Percentiles rank a stretch among this genome's conserved stretches.
Evolutionary conservation across 2,113 vertebrate species (phyloP).

Genomic region (Pteruthius melanotis): DNA sequence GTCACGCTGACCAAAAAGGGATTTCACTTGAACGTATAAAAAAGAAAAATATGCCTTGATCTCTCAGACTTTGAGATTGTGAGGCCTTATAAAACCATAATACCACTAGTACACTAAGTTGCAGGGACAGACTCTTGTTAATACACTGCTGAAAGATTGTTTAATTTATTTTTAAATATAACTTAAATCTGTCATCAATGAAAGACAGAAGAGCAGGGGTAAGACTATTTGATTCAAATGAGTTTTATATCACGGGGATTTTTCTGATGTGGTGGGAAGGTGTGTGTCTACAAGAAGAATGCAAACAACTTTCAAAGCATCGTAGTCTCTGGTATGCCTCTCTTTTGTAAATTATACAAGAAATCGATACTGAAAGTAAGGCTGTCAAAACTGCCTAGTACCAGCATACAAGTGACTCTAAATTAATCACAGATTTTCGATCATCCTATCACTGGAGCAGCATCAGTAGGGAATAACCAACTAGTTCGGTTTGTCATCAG

Average conservation of each 20-base stretch:
- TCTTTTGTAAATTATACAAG: constrained; percentile 47
- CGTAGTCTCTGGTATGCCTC: not conserved
- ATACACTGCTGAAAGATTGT: not conserved
- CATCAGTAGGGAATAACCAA: constrained; percentile 67
- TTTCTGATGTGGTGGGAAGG: not conserved
- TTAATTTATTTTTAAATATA: not conserved
- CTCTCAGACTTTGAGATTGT: not conserved
- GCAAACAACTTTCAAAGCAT: constrained; percentile 11
- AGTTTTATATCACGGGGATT: not conserved
- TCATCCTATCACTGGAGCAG: constrained; percentile 57
- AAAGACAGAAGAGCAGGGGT: not conserved
- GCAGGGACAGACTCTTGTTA: not conserved
- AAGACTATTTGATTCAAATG: not conserved
- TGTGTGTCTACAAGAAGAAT: not conserved
- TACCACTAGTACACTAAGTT: not conserved
- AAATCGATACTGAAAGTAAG: constrained; percentile 65
- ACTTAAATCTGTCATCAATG: not conserved
- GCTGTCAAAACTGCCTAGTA: constrained; percentile 56
- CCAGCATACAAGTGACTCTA: constrained; percentile 55
- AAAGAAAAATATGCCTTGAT: not conserved
- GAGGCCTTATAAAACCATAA: not conserved
- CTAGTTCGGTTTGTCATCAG: constrained; percentile 56
- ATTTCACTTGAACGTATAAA: not conserved
- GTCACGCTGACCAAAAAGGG: not conserved
- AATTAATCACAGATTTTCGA: constrained; percentile 73